These are phyloP conservation scores for Pipistrellus nathusii DNA, from an alignment of 2,797 vertebrate genomes.

Conservation along the genomic window DNA sequence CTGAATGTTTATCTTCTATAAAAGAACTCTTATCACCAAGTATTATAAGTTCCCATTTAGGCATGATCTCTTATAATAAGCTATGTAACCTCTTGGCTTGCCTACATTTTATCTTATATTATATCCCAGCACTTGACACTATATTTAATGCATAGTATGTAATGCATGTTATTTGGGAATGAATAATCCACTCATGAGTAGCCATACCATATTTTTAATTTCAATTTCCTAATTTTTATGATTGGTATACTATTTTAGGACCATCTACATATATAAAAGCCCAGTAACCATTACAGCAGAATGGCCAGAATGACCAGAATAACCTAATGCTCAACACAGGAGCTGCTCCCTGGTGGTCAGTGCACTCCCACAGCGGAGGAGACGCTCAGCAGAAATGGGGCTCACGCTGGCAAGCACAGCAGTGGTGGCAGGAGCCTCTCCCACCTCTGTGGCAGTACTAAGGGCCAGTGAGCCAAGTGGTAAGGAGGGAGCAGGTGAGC, in stretches of 20 bases:
- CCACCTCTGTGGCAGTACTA: no score
- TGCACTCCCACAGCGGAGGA: no score
- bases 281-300: no score
- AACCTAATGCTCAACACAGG: no score
- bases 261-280: not conserved
- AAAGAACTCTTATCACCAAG: not conserved
- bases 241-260: not conserved
- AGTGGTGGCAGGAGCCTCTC: no score
- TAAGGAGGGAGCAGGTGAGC: no score
- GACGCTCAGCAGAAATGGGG: no score
- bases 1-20: not conserved
- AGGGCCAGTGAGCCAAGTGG: no score
- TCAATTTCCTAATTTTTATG: not conserved
- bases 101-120: not conserved
- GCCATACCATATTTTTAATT: not conserved
- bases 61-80: not conserved
- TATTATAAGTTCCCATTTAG: not conserved
- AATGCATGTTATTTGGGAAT: not conserved
- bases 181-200: not conserved
- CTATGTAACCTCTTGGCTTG: not conserved
- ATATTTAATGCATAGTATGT: not conserved
- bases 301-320: no score
- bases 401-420: no score
- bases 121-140: not conserved
- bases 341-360: no score